A percentile compares a stretch with the other conserved stretches of the same genome.
Evolutionary conservation across 2,888 invertebrate genomes (phyloP).

Genomic region (Himalopsyche japonica): DNA sequence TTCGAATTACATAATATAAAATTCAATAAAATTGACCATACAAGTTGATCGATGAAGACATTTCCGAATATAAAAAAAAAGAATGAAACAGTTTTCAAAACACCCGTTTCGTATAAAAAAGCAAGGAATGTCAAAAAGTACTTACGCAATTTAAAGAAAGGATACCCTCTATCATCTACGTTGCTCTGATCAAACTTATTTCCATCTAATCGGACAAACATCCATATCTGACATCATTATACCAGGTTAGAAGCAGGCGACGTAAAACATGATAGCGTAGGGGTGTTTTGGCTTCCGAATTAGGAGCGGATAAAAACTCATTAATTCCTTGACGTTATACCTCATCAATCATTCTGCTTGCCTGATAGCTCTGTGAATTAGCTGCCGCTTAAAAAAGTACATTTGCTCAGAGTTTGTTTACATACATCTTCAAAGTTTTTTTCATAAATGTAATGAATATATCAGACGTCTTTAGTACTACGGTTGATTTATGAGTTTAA

Average conservation of each 20-base stretch:
- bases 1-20: too few relatives aligned
- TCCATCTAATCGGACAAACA: slow-evolving; percentile 34
- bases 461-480: too few relatives aligned
- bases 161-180: neutral
- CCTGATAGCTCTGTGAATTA: neutral
- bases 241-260: slow-evolving; percentile 7
- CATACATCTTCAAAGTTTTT: too few relatives aligned
- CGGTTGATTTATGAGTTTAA: too few relatives aligned
- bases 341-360: slow-evolving; percentile 27
- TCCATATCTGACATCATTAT: slow-evolving; percentile 36
- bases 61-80: too few relatives aligned
- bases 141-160: neutral
- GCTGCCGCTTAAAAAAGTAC: neutral
- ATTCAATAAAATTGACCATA: too few relatives aligned
- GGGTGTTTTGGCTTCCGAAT: slow-evolving; percentile 33
- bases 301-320: slow-evolving; percentile 37
- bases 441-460: too few relatives aligned
- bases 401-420: too few relatives aligned
- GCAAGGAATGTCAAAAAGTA: neutral
- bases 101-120: neutral
- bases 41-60: too few relatives aligned
- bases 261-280: neutral
- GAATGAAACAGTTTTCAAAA: neutral
- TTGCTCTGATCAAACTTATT: neutral
- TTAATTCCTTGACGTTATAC: slow-evolving; percentile 27